Evolutionary conservation across 2,797 vertebrate species (phyloP).

Genomic region (Prunella strophiata): DNA sequence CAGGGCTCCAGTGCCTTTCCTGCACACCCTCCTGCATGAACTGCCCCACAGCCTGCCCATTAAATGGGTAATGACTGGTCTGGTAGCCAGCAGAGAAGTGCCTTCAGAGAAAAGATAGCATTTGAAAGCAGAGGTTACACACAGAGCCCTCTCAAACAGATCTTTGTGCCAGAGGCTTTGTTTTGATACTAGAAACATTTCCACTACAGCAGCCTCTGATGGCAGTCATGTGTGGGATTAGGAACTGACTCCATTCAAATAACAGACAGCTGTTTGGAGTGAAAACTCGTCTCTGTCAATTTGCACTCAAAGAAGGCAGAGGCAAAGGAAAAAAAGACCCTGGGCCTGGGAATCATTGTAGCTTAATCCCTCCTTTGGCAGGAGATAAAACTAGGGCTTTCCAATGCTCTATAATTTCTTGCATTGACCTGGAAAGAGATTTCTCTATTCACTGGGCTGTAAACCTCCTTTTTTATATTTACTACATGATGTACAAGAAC

Average conservation of each 20-base stretch:
- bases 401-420: constrained; percentile 70
- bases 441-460: constrained; percentile 69
- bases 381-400: constrained; percentile 73
- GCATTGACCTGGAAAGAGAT: constrained; percentile 74
- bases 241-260: constrained; percentile 74
- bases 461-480: constrained; percentile 70
- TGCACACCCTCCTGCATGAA: background rate
- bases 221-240: constrained; percentile 72
- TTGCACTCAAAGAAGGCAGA: constrained; percentile 68
- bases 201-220: constrained; percentile 69
- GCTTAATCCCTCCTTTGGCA: constrained; percentile 75
- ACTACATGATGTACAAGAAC: constrained; percentile 62
- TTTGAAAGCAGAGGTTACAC: constrained; percentile 63
- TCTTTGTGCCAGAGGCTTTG: constrained; percentile 71
- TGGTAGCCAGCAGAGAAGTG: constrained; percentile 47
- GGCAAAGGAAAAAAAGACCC: constrained; percentile 38
- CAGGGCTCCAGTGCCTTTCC: background rate
- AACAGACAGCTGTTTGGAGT: constrained; percentile 77
- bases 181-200: constrained; percentile 73
- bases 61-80: constrained; percentile 62
- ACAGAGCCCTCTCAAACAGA: constrained; percentile 58
- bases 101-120: constrained; percentile 49
- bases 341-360: constrained; percentile 71
- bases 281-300: constrained; percentile 70
- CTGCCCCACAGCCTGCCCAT: background rate